phyloP scores from a whole-genome alignment of 2,113 vertebrate genomes.

The Turnix velox region DNA sequence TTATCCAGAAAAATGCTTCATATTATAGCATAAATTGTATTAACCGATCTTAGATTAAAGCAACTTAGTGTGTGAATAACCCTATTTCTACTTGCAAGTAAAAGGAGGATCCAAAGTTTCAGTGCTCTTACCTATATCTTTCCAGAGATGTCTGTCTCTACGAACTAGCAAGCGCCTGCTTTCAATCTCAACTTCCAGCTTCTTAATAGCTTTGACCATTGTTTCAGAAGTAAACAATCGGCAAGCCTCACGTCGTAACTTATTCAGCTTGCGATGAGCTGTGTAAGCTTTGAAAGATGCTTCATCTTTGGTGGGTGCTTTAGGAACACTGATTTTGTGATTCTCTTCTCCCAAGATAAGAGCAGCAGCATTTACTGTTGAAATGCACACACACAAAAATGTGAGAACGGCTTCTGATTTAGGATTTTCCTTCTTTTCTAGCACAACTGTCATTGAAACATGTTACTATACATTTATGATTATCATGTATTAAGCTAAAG shows the following conservation, averaged over 20 bases:
- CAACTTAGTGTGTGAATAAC: not conserved
- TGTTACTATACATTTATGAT: not conserved
- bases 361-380: slow-evolving; percentile 82
- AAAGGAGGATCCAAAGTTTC: not conserved
- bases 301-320: slow-evolving; percentile 94
- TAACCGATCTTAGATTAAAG: not conserved
- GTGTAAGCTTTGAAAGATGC: slow-evolving; percentile 89
- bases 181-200: slow-evolving; percentile 88
- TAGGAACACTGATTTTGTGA: slow-evolving; percentile 77
- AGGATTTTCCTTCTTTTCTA: not conserved
- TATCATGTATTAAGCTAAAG: not conserved
- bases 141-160: slow-evolving; percentile 93
- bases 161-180: slow-evolving; percentile 82
- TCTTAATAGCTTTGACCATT: slow-evolving; percentile 88
- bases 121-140: slow-evolving; percentile 84
- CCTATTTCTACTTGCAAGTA: not conserved
- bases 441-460: not conserved
- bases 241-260: slow-evolving; percentile 84
- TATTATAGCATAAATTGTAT: not conserved
- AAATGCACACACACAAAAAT: not conserved
- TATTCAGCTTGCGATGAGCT: slow-evolving; percentile 82
- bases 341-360: slow-evolving; percentile 76
- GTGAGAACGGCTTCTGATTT: not conserved
- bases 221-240: slow-evolving; percentile 81
- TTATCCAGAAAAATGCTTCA: not conserved